Percentiles rank a stretch among this genome's conserved stretches.
These are phyloP conservation scores for Lerista edwardsae DNA, from an alignment of 2,797 vertebrate genomes.

Conservation along the genomic window DNA sequence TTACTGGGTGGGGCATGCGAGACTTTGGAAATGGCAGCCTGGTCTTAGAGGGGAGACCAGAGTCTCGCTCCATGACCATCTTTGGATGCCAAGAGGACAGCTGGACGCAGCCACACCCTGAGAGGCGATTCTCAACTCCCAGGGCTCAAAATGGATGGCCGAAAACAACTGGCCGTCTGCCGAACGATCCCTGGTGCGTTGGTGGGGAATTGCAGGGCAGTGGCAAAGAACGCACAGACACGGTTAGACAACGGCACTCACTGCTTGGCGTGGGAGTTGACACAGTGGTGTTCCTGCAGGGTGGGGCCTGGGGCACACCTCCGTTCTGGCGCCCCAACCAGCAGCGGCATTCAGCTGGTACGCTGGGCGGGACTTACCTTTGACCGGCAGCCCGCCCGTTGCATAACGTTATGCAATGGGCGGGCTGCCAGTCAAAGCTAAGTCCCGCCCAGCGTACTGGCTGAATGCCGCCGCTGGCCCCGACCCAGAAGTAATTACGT, in stretches of 20 bases:
- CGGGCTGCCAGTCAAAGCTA: no score
- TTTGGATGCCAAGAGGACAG: constrained; percentile 67
- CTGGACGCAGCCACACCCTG: constrained; percentile 63
- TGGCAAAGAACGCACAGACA: background rate
- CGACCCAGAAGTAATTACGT: no score
- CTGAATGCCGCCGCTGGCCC: no score
- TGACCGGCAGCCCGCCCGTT: no score
- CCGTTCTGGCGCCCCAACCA: no score
- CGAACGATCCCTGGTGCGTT: constrained; percentile 66
- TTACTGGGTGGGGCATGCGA: constrained; percentile 52
- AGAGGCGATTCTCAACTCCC: constrained; percentile 62
- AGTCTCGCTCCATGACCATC: constrained; percentile 67
- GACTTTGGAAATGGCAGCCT: constrained; percentile 58
- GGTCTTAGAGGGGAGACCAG: constrained; percentile 57
- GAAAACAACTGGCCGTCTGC: constrained; percentile 67
- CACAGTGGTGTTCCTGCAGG: no score
- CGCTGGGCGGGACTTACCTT: no score
- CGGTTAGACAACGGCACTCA: background rate
- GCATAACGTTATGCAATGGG: no score
- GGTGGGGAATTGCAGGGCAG: constrained; percentile 45
- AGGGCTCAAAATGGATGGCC: constrained; percentile 65
- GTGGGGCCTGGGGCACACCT: no score
- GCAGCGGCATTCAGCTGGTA: no score
- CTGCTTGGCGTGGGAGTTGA: background rate
- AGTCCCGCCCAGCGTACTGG: no score